Evolutionary conservation across 2,888 invertebrate genomes (phyloP).

Genomic region (Conops quadrifasciatus): DNA sequence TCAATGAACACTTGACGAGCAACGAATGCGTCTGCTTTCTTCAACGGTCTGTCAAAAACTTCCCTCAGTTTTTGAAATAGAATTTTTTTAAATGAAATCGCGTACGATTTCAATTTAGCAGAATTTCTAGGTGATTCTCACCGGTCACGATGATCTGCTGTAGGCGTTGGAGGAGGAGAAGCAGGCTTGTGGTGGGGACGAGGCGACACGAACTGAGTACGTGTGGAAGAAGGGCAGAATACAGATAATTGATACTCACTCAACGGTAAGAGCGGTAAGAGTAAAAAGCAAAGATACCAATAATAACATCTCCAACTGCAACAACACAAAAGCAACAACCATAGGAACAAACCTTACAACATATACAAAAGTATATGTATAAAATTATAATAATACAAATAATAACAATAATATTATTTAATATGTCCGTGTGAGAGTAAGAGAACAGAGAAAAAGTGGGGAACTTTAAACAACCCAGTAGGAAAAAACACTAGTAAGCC

Average conservation of each 20-base stretch:
- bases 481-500: too few relatives aligned
- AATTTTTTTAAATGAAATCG: slow-evolving; percentile 39
- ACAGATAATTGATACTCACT: slow-evolving; percentile 1
- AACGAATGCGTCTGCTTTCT: slow-evolving; percentile 34
- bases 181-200: slow-evolving; percentile 28
- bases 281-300: not conserved
- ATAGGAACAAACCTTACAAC: slow-evolving; percentile 26
- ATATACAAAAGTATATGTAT: too few relatives aligned
- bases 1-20: not conserved
- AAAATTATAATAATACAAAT: too few relatives aligned
- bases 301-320: not conserved
- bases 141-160: not conserved
- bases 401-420: not conserved
- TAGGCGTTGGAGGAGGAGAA: too few relatives aligned
- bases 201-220: not conserved
- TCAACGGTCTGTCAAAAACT: slow-evolving; percentile 44
- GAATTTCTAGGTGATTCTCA: slow-evolving; percentile 23
- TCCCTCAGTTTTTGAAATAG: slow-evolving; percentile 42
- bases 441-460: not conserved
- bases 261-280: slow-evolving; percentile 5
- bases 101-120: slow-evolving; percentile 18
- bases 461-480: not conserved
- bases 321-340: slow-evolving; percentile 17
- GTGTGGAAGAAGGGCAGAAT: not conserved
- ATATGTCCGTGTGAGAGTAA: not conserved